Evolutionary conservation across 1,140 invertebrate species (phyloP), one percentile per base, ranked within the genome.

Genomic region (Macrosteles quadrilineatus): DNA sequence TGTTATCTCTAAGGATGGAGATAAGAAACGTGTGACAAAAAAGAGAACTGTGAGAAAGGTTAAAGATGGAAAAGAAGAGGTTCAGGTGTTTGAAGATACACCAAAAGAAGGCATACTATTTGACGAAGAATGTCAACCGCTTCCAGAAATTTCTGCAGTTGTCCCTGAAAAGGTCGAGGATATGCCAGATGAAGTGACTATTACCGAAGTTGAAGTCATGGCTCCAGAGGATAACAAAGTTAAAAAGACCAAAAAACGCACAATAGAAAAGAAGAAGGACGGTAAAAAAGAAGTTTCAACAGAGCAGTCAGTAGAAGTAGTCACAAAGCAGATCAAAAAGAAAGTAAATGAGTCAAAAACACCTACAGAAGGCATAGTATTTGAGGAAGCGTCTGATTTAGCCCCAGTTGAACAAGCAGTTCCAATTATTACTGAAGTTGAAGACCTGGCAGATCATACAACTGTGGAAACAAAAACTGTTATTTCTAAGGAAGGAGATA

Each of bases 301-400:
- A 3, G 71, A 77, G 69, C 75, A 70, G 9, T 73, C 76, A 43
- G 78, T 76, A 72, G 80, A 79, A 72, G 75, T 77, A 67, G 78
- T 78, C 66, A 76, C 77, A 76, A 77, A 74, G 43, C 75, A 78
- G 63, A 78, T 80, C 68, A 74, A 81, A 76, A 75, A 69, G 30
- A 73, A 78, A 79, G 76, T 69, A 43, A 68, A 74, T n/a, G 40
- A 25, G 36, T 2, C 2, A 19, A 50, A 59, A 23, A 19, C 25
- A 25, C 45, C 21, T 6, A n/a, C 4, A n/a, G 67, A 57, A 36
- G 47, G 31, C 32, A 25, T 53, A 50, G 14, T 32, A 32, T 50
- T 69, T 69, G 68, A 64, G 30, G 78, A 80, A 72, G 53, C 70
- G 4, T 3, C 69, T 23, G 62, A 74, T 69, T 70, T 77, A 32